A percentile compares a stretch with the other conserved stretches of the same genome.
Conservation (phyloP, 2,888 invertebrate species). For the Lasioglossum calceatum region DNA sequence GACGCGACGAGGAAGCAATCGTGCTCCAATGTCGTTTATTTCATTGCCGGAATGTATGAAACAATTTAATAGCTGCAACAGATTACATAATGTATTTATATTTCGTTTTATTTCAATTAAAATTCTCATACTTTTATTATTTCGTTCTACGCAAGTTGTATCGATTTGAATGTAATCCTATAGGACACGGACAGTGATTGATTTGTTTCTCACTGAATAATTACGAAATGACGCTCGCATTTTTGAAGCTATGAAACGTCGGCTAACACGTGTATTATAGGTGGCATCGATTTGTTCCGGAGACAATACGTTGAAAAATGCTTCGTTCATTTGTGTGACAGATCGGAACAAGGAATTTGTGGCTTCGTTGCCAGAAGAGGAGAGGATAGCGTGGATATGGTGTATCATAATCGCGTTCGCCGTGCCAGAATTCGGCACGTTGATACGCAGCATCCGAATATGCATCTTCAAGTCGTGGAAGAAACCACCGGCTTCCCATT, state of each 20-base stretch:
- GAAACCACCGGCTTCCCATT: slow-evolving; percentile 88
- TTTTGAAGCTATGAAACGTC: background rate
- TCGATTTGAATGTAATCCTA: background rate
- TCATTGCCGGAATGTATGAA: background rate
- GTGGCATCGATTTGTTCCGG: background rate
- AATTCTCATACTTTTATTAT: no score
- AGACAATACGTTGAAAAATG: background rate
- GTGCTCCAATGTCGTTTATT: background rate
- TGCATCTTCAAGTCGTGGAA: slow-evolving; percentile 96
- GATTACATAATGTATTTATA: no score
- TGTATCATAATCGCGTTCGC: slow-evolving; percentile 94
- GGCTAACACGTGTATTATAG: background rate
- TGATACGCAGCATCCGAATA: slow-evolving; percentile 93
- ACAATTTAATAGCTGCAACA: background rate
- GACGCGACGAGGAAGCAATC: background rate
- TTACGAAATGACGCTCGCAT: background rate
- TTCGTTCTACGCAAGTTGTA: background rate
- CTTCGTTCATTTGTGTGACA: slow-evolving; percentile 81
- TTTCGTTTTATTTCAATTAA: no score
- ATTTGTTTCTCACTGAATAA: background rate
- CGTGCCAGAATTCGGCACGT: slow-evolving; percentile 94
- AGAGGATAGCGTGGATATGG: slow-evolving; percentile 97
- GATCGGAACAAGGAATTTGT: slow-evolving; percentile 95
- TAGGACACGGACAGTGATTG: background rate
- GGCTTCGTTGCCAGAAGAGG: slow-evolving; percentile 92